These are phyloP conservation scores for Calypte anna DNA, from an alignment of 2,113 vertebrate species.

Conservation along the genomic window DNA sequence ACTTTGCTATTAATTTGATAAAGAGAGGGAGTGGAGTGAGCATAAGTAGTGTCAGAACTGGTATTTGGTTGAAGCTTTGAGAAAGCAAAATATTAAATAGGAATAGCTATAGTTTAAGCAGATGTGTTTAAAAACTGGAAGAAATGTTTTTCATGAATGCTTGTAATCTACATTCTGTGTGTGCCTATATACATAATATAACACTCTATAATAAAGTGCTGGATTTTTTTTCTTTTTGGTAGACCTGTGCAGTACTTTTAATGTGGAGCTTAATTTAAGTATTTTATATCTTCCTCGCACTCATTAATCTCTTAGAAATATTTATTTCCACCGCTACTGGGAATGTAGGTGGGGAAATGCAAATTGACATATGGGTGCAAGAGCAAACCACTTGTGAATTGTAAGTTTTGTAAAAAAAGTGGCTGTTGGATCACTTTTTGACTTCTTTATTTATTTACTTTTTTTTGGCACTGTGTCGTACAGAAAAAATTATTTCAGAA, in stretches of 20 bases:
- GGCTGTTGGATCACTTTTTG: neutral
- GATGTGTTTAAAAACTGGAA: neutral
- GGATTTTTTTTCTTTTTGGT: neutral
- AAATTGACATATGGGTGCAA: rapidly evolving
- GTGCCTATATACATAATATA: neutral
- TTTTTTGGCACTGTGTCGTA: neutral
- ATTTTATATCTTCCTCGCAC: neutral
- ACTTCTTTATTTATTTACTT: neutral
- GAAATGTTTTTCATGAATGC: neutral
- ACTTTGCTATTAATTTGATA: neutral
- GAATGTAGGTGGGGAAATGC: neutral
- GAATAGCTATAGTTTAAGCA: neutral
- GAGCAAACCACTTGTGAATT: neutral
- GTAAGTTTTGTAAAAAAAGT: neutral
- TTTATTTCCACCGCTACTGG: neutral
- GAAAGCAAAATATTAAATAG: neutral
- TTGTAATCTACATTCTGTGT: neutral
- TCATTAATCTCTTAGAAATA: neutral
- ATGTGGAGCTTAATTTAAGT: neutral
- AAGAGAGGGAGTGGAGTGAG: neutral
- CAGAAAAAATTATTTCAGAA: neutral
- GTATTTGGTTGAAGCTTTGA: neutral
- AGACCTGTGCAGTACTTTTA: neutral
- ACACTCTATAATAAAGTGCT: neutral
- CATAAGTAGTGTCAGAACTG: neutral